These are phyloP conservation scores for Scytalopus superciliaris DNA, from an alignment of 2,113 vertebrate genomes.

Conservation along the genomic window DNA sequence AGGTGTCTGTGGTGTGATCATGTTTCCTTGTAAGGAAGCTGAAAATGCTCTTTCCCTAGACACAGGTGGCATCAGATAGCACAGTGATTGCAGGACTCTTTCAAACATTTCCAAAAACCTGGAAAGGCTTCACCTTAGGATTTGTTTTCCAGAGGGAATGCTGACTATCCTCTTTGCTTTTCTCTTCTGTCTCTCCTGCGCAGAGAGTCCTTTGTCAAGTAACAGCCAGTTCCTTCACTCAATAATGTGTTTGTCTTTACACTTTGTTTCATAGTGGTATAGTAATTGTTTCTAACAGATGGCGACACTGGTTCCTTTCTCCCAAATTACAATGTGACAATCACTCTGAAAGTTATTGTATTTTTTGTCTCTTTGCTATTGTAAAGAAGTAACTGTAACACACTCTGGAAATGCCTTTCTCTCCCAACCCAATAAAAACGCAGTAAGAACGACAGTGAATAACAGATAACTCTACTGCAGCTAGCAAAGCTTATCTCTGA, in stretches of 20 bases:
- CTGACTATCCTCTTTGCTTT: not conserved
- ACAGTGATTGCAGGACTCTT: not conserved
- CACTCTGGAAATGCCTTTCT: not conserved
- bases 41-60: not conserved
- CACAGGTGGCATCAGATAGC: not conserved
- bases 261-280: not conserved
- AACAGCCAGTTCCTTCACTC: not conserved
- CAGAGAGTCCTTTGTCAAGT: not conserved
- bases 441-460: not conserved
- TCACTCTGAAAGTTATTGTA: not conserved
- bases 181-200: not conserved
- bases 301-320: not conserved
- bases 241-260: not conserved
- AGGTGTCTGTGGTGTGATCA: not conserved
- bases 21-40: not conserved
- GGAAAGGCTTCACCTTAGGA: not conserved
- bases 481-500: not conserved
- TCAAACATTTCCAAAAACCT: not conserved
- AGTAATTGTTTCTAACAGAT: not conserved
- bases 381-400: not conserved
- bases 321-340: not conserved
- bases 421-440: not conserved
- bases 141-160: not conserved
- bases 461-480: not conserved
- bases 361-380: not conserved